Conservation (phyloP, 2,797 vertebrate species). For the Falco biarmicus region DNA sequence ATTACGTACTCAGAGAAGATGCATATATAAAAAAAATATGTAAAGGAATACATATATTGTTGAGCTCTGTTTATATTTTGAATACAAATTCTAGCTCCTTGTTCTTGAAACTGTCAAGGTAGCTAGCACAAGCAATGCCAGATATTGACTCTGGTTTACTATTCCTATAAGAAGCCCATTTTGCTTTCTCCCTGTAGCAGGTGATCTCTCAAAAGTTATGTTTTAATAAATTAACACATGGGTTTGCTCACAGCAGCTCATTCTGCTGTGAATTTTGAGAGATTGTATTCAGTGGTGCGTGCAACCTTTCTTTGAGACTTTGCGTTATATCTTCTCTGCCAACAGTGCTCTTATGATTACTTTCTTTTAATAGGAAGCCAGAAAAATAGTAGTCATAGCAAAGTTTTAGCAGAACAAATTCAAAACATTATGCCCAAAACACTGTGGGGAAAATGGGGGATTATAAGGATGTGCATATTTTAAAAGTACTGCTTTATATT, state of each 20-base stretch:
- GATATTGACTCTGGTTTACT: background rate
- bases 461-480: background rate
- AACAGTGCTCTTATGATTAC: background rate
- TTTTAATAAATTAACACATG: background rate
- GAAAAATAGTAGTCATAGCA: background rate
- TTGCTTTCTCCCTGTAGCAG: background rate
- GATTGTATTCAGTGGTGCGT: background rate
- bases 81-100: background rate
- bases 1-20: background rate
- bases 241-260: background rate
- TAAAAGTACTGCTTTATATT: background rate
- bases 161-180: background rate
- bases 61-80: background rate
- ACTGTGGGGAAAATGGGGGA: accelerated
- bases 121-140: background rate
- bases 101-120: background rate
- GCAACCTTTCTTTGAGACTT: background rate
- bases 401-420: background rate
- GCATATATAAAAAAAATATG: background rate
- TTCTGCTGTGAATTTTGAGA: background rate
- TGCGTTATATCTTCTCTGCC: background rate
- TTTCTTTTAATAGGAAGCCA: background rate
- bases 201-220: background rate
- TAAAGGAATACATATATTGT: background rate
- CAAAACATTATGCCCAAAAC: background rate